phyloP scores from a whole-genome alignment of 2,113 vertebrate genomes.

The Uropsilus gracilis region DNA sequence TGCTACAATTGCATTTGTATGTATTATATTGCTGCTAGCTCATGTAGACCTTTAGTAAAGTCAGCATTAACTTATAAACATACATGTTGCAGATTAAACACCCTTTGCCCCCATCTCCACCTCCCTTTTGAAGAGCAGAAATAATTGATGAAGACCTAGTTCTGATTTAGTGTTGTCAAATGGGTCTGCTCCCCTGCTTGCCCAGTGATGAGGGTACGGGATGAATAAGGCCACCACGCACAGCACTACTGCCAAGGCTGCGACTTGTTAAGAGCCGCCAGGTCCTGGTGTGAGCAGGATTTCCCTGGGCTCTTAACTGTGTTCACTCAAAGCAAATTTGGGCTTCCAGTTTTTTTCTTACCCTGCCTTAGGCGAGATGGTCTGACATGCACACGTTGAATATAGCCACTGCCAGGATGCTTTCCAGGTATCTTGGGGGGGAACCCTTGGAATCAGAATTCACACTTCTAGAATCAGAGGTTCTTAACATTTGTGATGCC shows the following conservation, averaged over 20 bases:
- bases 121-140: neutral
- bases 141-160: conserved; percentile 20
- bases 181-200: neutral
- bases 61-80: conserved; percentile 34
- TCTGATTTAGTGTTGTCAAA: neutral
- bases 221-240: neutral
- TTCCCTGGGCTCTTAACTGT: neutral
- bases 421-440: neutral
- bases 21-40: neutral
- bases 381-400: neutral
- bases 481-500: conserved; percentile 5
- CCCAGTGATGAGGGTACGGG: neutral
- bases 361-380: neutral
- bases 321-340: conserved; percentile 24
- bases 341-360: neutral
- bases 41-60: conserved; percentile 35
- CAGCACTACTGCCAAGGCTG: neutral
- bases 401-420: neutral
- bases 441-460: neutral
- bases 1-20: neutral
- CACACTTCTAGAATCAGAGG: neutral
- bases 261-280: neutral
- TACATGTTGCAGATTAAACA: neutral
- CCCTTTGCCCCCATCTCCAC: neutral
- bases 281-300: neutral